phyloP scores from a whole-genome alignment of 2,888 invertebrate genomes.

The Saturnia pavonia region DNA sequence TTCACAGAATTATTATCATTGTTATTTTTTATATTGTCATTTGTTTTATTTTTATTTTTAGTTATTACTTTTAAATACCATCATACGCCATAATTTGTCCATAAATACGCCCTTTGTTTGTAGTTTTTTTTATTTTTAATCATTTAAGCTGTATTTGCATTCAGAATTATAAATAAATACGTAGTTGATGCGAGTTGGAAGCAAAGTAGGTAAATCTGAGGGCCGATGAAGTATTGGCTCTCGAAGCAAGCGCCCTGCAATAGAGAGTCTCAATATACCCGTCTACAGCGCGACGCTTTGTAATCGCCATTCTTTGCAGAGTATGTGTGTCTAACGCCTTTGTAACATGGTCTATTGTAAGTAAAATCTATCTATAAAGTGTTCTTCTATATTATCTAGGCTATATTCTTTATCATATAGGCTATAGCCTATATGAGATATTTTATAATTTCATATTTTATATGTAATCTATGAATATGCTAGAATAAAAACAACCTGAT shows the following conservation, averaged over 20 bases:
- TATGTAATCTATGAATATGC: background rate
- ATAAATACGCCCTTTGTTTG: no score
- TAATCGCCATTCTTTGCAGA: slow-evolving; percentile 38
- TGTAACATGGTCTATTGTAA: slow-evolving; percentile 28
- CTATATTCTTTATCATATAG: no score
- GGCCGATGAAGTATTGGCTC: slow-evolving; percentile 66
- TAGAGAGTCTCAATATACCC: slow-evolving; percentile 46
- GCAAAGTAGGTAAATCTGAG: slow-evolving; percentile 49
- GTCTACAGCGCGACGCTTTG: slow-evolving; percentile 34
- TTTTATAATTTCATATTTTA: background rate
- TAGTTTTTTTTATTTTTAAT: no score
- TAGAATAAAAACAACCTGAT: background rate
- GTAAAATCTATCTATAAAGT: slow-evolving; percentile 2
- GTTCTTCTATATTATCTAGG: no score
- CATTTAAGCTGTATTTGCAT: no score
- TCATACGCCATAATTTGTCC: no score
- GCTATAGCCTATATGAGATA: background rate
- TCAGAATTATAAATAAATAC: no score
- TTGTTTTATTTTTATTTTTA: no score
- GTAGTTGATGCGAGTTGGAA: slow-evolving; percentile 37
- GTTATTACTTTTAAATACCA: no score
- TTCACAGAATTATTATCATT: no score
- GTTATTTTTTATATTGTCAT: no score
- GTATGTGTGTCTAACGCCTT: slow-evolving; percentile 35
- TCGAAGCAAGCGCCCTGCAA: slow-evolving; percentile 67